A percentile compares a stretch with the other conserved stretches of the same genome.
These are phyloP conservation scores for Pararge aegeria DNA, from an alignment of 1,140 invertebrate genomes.

Conservation along the genomic window DNA sequence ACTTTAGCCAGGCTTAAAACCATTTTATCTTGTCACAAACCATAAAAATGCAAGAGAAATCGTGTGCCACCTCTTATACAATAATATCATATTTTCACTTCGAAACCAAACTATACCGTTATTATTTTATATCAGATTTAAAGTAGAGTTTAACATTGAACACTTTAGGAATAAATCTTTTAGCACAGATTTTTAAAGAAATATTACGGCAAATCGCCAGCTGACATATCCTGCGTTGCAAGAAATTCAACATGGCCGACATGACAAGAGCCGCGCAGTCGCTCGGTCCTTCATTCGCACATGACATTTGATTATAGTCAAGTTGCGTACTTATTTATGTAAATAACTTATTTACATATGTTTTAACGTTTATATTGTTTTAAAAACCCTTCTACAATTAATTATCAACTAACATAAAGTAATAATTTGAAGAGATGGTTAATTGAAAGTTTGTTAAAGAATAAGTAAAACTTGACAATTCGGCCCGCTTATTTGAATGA, in stretches of 20 bases:
- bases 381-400: not conserved
- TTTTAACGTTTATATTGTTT: not conserved
- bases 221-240: slow-evolving; percentile 79
- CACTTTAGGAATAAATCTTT: slow-evolving; percentile 49
- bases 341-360: not conserved
- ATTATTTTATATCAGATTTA: slow-evolving; percentile 39
- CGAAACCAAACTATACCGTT: slow-evolving; percentile 36
- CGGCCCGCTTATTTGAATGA: slow-evolving; percentile 7
- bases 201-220: slow-evolving; percentile 70
- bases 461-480: slow-evolving; percentile 13
- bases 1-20: slow-evolving; percentile 51
- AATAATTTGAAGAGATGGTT: not conserved
- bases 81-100: slow-evolving; percentile 75
- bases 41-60: slow-evolving; percentile 78
- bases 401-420: not conserved
- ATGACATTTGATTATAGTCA: slow-evolving; percentile 52
- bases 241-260: slow-evolving; percentile 78
- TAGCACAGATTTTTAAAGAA: slow-evolving; percentile 70
- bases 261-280: slow-evolving; percentile 58
- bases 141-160: slow-evolving; percentile 47
- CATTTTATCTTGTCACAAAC: slow-evolving; percentile 76
- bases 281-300: slow-evolving; percentile 43
- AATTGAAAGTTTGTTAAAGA: not conserved
- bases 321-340: slow-evolving; percentile 21
- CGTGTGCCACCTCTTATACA: slow-evolving; percentile 68